A percentile compares a stretch with the other conserved stretches of the same genome.
These are phyloP conservation scores for Drosophila melanocephala DNA, from an alignment of 2,888 invertebrate genomes.

Conservation along the genomic window DNA sequence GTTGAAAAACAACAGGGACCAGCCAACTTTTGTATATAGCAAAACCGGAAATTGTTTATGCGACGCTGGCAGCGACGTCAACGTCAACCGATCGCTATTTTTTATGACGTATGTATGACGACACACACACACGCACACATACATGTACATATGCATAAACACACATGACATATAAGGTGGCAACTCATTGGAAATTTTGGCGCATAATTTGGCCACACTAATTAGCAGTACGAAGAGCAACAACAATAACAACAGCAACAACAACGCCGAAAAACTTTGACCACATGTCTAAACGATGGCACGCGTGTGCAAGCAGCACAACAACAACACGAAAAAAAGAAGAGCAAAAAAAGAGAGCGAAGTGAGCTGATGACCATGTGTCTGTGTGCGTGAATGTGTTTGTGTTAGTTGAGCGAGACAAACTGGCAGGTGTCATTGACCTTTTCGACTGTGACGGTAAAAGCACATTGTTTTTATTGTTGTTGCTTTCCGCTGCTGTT, in stretches of 20 bases:
- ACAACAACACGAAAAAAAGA: constrained; percentile 26
- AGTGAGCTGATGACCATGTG: constrained; percentile 61
- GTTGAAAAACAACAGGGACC: constrained; percentile 62
- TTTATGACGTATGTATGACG: constrained; percentile 72
- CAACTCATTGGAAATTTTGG: constrained; percentile 64
- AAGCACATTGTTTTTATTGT: constrained; percentile 54
- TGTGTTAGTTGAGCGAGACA: constrained; percentile 66
- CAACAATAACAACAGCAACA: constrained; percentile 39
- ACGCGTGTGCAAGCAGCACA: constrained; percentile 53
- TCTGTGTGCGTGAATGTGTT: constrained; percentile 25
- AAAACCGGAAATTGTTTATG: constrained; percentile 80
- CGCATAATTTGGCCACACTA: constrained; percentile 79
- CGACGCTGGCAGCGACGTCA: constrained; percentile 50
- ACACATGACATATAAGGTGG: constrained; percentile 35
- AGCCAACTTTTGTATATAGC: constrained; percentile 57
- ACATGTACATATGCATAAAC: constrained; percentile 2
- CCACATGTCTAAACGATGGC: constrained; percentile 70
- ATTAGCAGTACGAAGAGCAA: constrained; percentile 60
- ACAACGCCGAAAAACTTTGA: constrained; percentile 56
- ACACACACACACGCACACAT: constrained; percentile 12
- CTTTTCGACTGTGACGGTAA: constrained; percentile 72
- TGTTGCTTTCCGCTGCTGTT: constrained; percentile 48
- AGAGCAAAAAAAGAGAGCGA: constrained; percentile 44
- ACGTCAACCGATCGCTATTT: constrained; percentile 60
- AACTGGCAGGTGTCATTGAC: constrained; percentile 80